These are phyloP conservation scores for Crotalus viridis DNA, from an alignment of 2,113 vertebrate genomes.

Conservation along the genomic window DNA sequence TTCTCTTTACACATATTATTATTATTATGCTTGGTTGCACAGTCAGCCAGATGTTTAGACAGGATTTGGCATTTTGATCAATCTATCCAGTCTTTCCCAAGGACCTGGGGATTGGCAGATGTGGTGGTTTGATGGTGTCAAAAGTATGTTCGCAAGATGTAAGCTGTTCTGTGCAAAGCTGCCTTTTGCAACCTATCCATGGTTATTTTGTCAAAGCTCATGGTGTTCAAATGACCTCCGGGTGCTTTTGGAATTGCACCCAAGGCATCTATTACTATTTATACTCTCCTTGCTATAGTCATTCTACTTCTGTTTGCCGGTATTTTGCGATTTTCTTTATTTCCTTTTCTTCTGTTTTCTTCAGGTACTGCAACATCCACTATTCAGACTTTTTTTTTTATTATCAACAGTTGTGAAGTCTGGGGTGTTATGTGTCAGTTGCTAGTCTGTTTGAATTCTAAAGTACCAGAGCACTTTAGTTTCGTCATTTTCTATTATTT, in stretches of 20 bases:
- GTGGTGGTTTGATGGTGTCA: not conserved
- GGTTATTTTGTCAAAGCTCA: not conserved
- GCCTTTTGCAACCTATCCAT: not conserved
- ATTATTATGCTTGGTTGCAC: not conserved
- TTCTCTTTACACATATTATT: not conserved
- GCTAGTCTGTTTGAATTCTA: not conserved
- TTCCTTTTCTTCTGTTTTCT: too few relatives aligned
- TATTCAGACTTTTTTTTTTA: too few relatives aligned
- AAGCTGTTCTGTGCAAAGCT: not conserved
- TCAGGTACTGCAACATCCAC: too few relatives aligned
- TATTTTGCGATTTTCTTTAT: not conserved
- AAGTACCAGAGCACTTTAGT: not conserved
- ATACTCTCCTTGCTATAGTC: not conserved
- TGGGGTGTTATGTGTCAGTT: not conserved
- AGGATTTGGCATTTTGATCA: not conserved
- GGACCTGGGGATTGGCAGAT: not conserved
- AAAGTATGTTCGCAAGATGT: not conserved
- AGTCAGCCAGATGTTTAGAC: not conserved
- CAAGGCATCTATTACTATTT: not conserved
- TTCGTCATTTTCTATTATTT: too few relatives aligned
- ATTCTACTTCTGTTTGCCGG: not conserved
- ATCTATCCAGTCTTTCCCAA: not conserved
- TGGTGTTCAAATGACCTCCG: not conserved
- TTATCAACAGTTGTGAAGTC: not conserved
- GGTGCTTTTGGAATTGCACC: not conserved